Percentiles rank a stretch among this genome's conserved stretches.
phyloP scores from a whole-genome alignment of 1,140 invertebrate species.

The Temnothorax curvispinosus region DNA sequence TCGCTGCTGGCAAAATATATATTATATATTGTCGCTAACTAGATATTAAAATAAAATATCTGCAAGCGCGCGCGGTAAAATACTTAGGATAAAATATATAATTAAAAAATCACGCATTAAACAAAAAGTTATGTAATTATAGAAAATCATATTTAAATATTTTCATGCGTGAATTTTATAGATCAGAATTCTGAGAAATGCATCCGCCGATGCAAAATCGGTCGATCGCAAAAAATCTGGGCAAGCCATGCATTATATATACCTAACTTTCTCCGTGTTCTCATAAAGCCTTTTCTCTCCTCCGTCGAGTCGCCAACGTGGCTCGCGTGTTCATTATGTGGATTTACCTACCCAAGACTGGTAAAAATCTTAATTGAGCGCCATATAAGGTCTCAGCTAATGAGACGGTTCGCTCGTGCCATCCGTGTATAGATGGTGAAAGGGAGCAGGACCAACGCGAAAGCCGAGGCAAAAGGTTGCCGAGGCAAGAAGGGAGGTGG shows the following conservation, averaged over 20 bases:
- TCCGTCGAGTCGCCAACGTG: conserved; percentile 30
- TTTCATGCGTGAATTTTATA: background rate
- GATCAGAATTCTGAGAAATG: background rate
- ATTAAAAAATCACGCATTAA: background rate
- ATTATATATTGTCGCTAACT: background rate
- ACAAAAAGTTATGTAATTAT: background rate
- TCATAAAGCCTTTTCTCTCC: background rate
- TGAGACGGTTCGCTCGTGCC: conserved; percentile 72
- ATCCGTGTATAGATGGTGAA: conserved; percentile 68
- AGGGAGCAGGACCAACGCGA: conserved; percentile 65
- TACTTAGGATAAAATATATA: background rate
- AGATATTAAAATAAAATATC: background rate
- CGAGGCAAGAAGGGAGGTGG: conserved; percentile 32
- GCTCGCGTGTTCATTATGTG: conserved; percentile 60
- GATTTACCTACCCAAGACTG: conserved; percentile 64
- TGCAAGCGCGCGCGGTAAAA: background rate
- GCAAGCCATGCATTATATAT: background rate
- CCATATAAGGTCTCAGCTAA: conserved; percentile 71
- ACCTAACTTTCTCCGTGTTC: conserved; percentile 41
- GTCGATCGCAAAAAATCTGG: background rate
- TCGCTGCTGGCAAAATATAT: background rate
- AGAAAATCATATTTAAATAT: background rate
- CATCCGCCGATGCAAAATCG: background rate
- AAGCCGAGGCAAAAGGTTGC: conserved; percentile 65
- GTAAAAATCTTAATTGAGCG: conserved; percentile 74